phyloP scores from a whole-genome alignment of 2,113 vertebrate species.

The Paralichthys olivaceus region DNA sequence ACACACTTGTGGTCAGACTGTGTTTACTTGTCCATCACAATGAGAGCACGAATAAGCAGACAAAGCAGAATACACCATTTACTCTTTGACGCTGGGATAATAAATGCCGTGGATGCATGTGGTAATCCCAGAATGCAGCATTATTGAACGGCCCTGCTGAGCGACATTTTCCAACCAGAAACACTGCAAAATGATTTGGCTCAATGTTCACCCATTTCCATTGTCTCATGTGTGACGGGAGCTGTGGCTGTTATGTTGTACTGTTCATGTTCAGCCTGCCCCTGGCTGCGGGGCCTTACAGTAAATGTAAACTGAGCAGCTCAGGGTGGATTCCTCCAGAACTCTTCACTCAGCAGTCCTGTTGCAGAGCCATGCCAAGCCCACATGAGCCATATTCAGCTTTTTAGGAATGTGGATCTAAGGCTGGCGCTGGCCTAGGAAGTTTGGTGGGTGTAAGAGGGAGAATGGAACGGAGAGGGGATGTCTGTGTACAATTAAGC shows the following conservation, averaged over 20 bases:
- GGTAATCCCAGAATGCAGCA: slow-evolving; percentile 41
- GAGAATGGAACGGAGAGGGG: slow-evolving; percentile 64
- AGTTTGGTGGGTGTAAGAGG: slow-evolving; percentile 67
- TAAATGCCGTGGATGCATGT: slow-evolving; percentile 44
- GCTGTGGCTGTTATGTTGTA: slow-evolving; percentile 3
- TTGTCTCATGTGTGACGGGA: slow-evolving; percentile 48
- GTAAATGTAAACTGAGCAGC: slow-evolving; percentile 67
- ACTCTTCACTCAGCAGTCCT: slow-evolving; percentile 75
- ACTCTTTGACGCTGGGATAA: slow-evolving; percentile 30
- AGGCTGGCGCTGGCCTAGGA: slow-evolving; percentile 57
- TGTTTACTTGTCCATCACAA: slow-evolving; percentile 53
- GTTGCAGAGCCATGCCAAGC: slow-evolving; percentile 65
- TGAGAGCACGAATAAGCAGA: slow-evolving; percentile 43
- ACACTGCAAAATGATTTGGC: slow-evolving; percentile 37
- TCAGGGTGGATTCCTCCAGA: slow-evolving; percentile 72
- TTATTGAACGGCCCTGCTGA: slow-evolving; percentile 13
- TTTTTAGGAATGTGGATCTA: slow-evolving; percentile 71
- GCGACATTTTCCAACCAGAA: slow-evolving; percentile 67
- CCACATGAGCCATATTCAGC: slow-evolving; percentile 72
- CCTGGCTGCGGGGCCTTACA: slow-evolving; percentile 27
- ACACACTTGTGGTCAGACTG: slow-evolving; percentile 54
- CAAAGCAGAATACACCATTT: slow-evolving; percentile 7
- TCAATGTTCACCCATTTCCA: slow-evolving; percentile 40
- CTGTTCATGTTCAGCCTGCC: slow-evolving; percentile 22
- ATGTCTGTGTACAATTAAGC: slow-evolving; percentile 80